A percentile compares a stretch with the other conserved stretches of the same genome.
Evolutionary conservation across 2,888 invertebrate genomes (phyloP).

Genomic region (Acrocera orbiculus): DNA sequence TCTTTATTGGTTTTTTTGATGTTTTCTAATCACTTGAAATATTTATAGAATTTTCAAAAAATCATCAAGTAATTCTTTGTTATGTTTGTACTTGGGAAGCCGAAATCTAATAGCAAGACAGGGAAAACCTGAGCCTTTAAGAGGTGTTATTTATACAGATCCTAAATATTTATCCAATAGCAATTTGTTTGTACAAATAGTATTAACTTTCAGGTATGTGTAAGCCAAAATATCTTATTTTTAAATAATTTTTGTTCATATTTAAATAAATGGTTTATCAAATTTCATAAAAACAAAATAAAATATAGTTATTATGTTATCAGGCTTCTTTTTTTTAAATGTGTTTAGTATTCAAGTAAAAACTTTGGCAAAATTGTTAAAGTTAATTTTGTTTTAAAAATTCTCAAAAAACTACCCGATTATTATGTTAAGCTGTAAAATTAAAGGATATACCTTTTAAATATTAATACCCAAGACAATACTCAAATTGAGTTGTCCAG

Average conservation of each 20-base stretch:
- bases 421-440: no score
- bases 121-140: constrained; percentile 53
- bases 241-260: no score
- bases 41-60: constrained; percentile 55
- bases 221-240: no score
- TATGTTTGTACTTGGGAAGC: constrained; percentile 60
- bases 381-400: no score
- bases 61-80: constrained; percentile 62
- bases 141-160: constrained; percentile 79
- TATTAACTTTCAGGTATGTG: constrained; percentile 68
- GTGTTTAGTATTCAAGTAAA: background rate
- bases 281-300: background rate
- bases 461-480: no score
- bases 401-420: no score
- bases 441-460: no score
- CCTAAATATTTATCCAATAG: constrained; percentile 42
- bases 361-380: background rate
- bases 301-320: no score
- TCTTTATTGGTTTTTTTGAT: no score
- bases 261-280: background rate
- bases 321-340: background rate
- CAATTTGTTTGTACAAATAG: constrained; percentile 63
- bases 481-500: no score
- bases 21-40: no score
- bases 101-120: constrained; percentile 57